Percentiles rank a stretch among this genome's conserved stretches.
Evolutionary conservation across 2,113 vertebrate species (phyloP).

Genomic region (Lagopus muta): DNA sequence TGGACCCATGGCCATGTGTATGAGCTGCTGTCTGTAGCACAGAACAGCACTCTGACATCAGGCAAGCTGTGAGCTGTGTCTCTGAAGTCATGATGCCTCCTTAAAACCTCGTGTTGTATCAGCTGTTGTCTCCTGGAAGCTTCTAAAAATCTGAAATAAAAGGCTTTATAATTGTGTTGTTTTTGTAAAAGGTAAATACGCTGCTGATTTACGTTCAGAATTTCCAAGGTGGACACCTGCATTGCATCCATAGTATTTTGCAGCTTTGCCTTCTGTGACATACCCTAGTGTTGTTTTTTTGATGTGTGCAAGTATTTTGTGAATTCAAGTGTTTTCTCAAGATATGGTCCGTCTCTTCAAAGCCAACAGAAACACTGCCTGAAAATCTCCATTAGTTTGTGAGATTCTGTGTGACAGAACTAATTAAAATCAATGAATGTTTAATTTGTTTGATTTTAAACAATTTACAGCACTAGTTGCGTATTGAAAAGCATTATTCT

Average conservation of each 20-base stretch:
- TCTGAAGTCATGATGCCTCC: neutral
- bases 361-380: neutral
- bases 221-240: neutral
- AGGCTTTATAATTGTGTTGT: neutral
- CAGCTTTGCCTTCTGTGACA: neutral
- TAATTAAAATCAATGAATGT: conserved; percentile 1
- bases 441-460: conserved; percentile 5
- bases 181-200: neutral
- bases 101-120: neutral
- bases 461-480: neutral
- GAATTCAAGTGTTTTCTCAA: neutral
- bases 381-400: neutral
- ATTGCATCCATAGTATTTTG: neutral
- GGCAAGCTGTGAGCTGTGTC: fast-evolving
- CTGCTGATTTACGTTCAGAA: neutral
- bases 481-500: neutral
- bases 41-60: fast-evolving
- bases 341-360: neutral
- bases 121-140: neutral
- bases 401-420: neutral
- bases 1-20: fast-evolving
- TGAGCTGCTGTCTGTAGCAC: neutral
- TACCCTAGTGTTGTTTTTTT: neutral
- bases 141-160: neutral
- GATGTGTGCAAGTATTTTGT: neutral